Evolutionary conservation across 2,797 vertebrate genomes (phyloP).

Genomic region (Coregonus suidteri): DNA sequence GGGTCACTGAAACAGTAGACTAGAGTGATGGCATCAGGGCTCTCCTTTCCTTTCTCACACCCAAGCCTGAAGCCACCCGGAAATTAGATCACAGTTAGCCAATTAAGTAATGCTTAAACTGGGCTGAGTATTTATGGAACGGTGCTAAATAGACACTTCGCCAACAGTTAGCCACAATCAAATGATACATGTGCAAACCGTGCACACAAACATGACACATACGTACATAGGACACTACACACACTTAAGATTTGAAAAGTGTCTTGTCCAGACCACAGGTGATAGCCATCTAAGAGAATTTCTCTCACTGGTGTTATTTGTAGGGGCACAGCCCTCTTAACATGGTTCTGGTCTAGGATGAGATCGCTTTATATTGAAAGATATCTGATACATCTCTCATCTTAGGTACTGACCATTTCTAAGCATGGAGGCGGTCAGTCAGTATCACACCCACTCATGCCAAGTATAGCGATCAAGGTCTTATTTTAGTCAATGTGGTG

Average conservation of each 20-base stretch:
- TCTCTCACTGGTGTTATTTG: neutral
- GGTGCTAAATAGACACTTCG: conserved; percentile 50
- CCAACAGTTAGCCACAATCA: conserved; percentile 20
- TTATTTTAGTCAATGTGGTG: no score
- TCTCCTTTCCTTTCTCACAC: conserved; percentile 3
- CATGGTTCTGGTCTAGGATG: neutral
- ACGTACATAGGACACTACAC: neutral
- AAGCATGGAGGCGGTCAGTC: no score
- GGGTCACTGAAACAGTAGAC: conserved; percentile 12
- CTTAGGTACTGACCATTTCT: no score
- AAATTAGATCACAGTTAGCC: conserved; percentile 59
- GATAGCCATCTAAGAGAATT: neutral
- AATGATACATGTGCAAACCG: conserved; percentile 9
- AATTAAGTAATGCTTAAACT: conserved; percentile 50
- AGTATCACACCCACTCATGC: no score
- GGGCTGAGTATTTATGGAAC: conserved; percentile 58
- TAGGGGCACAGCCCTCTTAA: conserved; percentile 27
- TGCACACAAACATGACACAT: conserved; percentile 6
- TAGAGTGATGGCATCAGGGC: conserved; percentile 27
- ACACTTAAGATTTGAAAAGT: neutral
- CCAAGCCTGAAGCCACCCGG: neutral
- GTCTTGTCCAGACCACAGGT: neutral
- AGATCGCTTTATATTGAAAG: neutral
- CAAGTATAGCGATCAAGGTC: no score
- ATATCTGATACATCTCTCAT: neutral